A percentile compares a stretch with the other conserved stretches of the same genome.
phyloP scores from a whole-genome alignment of 2,888 invertebrate species.

The Himalopsyche japonica region DNA sequence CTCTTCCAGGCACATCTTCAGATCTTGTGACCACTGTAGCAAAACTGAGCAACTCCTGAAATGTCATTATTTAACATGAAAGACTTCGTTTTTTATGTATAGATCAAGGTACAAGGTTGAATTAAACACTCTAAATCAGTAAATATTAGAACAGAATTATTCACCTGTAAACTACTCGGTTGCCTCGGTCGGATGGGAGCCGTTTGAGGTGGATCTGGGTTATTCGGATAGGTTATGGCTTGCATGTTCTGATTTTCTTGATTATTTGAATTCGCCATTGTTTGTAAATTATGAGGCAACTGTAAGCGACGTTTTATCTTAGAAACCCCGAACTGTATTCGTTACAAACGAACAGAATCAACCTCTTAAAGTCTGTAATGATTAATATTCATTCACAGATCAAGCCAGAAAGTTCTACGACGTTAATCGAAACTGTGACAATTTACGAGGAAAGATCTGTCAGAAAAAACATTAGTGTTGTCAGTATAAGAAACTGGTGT shows the following conservation, averaged over 20 bases:
- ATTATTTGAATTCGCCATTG: slow-evolving; percentile 20
- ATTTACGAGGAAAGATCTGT: neutral
- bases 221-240: slow-evolving; percentile 46
- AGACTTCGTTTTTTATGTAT: neutral
- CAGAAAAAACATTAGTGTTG: neutral
- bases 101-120: neutral
- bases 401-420: neutral
- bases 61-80: slow-evolving; percentile 23
- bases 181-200: slow-evolving; percentile 49
- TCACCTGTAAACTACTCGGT: slow-evolving; percentile 53
- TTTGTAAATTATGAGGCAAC: neutral
- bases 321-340: neutral
- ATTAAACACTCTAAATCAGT: neutral
- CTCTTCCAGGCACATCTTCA: slow-evolving; percentile 60
- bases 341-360: neutral
- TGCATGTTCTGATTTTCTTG: slow-evolving; percentile 45
- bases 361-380: neutral
- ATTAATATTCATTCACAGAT: neutral
- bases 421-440: neutral
- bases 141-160: neutral
- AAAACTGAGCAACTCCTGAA: slow-evolving; percentile 69
- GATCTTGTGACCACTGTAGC: slow-evolving; percentile 69
- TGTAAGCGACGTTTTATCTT: neutral
- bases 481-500: neutral
- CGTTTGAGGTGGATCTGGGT: slow-evolving; percentile 42